phyloP scores from a whole-genome alignment of 2,113 vertebrate genomes.

The Catagonus wagneri region DNA sequence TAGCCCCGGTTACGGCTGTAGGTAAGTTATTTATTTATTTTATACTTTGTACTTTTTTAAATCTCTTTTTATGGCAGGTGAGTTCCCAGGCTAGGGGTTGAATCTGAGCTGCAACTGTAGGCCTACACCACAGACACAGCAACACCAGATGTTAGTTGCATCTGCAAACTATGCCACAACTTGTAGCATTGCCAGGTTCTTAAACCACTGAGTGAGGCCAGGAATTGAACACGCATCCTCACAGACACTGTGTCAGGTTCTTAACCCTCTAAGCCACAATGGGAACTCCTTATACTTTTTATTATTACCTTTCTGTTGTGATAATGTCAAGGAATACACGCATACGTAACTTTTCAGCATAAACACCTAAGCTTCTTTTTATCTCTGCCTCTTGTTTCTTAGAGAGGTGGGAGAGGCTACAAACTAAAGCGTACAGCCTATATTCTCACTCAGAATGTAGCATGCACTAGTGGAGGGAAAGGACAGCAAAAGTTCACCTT shows the following conservation, averaged over 20 bases:
- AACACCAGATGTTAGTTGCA: no score
- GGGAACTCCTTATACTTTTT: background rate
- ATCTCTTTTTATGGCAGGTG: no score
- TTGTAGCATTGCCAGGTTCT: no score
- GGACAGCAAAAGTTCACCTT: background rate
- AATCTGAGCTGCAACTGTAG: no score
- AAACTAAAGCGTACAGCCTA: background rate
- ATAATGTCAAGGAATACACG: background rate
- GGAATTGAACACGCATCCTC: no score
- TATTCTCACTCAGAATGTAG: background rate
- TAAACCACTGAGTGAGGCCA: no score
- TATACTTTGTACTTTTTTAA: background rate
- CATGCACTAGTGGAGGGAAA: background rate
- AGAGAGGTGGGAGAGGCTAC: no score
- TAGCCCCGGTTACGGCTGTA: background rate
- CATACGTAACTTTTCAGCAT: background rate
- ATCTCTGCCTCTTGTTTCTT: background rate
- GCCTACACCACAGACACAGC: no score
- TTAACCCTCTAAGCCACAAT: no score
- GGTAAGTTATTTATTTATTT: background rate
- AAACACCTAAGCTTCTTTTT: background rate
- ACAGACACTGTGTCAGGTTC: no score
- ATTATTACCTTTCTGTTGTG: background rate
- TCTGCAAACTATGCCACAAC: no score
- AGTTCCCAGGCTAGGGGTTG: no score